Conservation (phyloP, 2,888 invertebrate genomes). For the Pristionchus maxplancki region DNA sequence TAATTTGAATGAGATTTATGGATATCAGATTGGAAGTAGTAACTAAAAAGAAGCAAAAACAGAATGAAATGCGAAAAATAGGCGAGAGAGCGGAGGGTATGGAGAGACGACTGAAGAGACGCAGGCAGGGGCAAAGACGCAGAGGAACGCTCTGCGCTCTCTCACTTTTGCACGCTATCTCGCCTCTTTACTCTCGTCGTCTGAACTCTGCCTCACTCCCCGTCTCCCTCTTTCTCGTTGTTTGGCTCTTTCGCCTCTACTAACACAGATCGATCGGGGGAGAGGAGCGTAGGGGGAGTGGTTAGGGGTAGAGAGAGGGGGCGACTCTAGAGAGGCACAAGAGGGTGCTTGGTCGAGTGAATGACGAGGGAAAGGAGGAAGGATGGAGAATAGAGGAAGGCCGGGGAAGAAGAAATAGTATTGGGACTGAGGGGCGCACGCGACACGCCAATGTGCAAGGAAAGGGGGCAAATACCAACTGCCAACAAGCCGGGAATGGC, state of each 20-base stretch:
- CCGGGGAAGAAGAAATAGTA: conserved; percentile 29
- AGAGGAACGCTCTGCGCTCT: conserved; percentile 40
- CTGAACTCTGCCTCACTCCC: conserved; percentile 20
- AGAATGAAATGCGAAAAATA: conserved; percentile 55
- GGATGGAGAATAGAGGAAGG: conserved; percentile 42
- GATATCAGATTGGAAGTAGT: neutral
- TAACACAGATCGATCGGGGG: conserved; percentile 17
- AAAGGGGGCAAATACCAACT: conserved; percentile 14
- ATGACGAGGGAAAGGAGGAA: conserved; percentile 40
- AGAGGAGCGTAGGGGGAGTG: neutral
- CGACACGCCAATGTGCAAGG: conserved; percentile 27
- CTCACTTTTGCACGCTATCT: conserved; percentile 21
- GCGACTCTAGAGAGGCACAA: conserved; percentile 10
- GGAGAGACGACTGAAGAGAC: conserved; percentile 54
- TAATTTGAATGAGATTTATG: neutral
- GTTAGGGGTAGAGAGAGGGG: neutral
- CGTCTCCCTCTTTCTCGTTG: conserved; percentile 28
- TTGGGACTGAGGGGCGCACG: conserved; percentile 31
- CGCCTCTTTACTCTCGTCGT: neutral
- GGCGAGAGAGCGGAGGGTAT: conserved; percentile 57
- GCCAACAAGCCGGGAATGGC: conserved; percentile 12
- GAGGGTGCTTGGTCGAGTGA: conserved; percentile 36
- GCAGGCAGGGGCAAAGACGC: conserved; percentile 56
- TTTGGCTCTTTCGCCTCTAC: conserved; percentile 44
- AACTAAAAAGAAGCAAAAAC: conserved; percentile 43